Evolutionary conservation across 2,888 invertebrate genomes (phyloP), one percentile per base, ranked within the genome.

Genomic region (Tiliacea citrago): DNA sequence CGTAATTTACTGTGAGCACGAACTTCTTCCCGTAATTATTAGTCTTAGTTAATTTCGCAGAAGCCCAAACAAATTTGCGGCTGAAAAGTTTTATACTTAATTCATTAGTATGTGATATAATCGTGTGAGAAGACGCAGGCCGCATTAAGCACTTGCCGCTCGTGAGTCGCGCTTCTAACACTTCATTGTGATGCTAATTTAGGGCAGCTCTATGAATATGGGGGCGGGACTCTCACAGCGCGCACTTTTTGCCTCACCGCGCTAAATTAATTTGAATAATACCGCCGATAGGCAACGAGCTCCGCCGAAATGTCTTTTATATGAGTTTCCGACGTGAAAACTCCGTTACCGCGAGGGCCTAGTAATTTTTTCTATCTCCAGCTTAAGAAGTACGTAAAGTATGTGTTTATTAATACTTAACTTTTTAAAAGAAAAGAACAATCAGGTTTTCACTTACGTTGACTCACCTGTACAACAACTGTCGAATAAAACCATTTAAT

Each of bases 141-240:
- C 92, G 94, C 93, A 92, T 94, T 95, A 94, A 94, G 93, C 93
- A 93, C 94, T 94, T 93, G 92, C 93, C 92, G 92, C 93, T 92
- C 92, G 92, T 92, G 92, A 92, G 87, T 92, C 93, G 92, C 93
- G 92, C 93, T 88, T 91, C 93, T 92, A 92, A 94, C 95, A 95
- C 95, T 95, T 96, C 95, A 95, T 96, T 96, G 95, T 96, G 93
- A 96, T 96, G 96, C 95, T 96, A 96, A 96, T 96, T 95, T 94
- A 92, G 94, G 95, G 93, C 94, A 93, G 93, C 94, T 93, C 94
- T 95, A 95, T 96, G 96, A 96, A 96, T 95, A 95, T 94, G 95
- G 93, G 94, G 94, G 93, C 89, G 93, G 91, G 88, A 88, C 90
- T 91, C 90, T 91, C 92, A 89, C 91, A 92, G 92, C 94, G 93